A percentile compares a stretch with the other conserved stretches of the same genome.
Conservation (phyloP, 2,113 vertebrate species). For the Merops nubicus region DNA sequence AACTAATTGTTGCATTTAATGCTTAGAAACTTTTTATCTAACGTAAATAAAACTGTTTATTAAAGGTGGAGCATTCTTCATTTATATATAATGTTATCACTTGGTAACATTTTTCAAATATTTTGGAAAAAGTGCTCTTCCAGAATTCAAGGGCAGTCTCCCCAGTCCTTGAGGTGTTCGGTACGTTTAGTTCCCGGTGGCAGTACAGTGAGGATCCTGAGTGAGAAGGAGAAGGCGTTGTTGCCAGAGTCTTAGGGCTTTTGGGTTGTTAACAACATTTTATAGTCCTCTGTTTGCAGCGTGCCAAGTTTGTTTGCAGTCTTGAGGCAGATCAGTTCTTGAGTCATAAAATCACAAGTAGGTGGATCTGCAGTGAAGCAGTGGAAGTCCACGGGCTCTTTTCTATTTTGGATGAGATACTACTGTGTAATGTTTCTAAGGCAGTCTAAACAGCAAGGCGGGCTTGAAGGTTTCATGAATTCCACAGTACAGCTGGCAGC, state of each 20-base stretch:
- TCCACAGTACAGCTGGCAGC: not conserved
- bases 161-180: not conserved
- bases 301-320: not conserved
- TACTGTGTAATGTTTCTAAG: not conserved
- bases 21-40: not conserved
- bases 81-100: not conserved
- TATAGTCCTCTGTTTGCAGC: not conserved
- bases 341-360: not conserved
- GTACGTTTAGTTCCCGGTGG: not conserved
- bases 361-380: not conserved
- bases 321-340: not conserved
- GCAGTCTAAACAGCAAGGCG: not conserved
- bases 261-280: not conserved
- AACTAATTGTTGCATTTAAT: not conserved
- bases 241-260: not conserved
- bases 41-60: not conserved
- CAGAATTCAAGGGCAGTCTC: not conserved
- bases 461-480: not conserved
- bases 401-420: not conserved
- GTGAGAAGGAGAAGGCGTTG: fast-evolving
- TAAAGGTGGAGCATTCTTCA: fast-evolving
- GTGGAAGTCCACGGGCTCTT: not conserved
- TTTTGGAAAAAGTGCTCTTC: not conserved
- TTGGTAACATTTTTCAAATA: not conserved
- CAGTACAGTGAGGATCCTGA: not conserved